phyloP scores from a whole-genome alignment of 2,888 invertebrate species.

The Tipula confusa region DNA sequence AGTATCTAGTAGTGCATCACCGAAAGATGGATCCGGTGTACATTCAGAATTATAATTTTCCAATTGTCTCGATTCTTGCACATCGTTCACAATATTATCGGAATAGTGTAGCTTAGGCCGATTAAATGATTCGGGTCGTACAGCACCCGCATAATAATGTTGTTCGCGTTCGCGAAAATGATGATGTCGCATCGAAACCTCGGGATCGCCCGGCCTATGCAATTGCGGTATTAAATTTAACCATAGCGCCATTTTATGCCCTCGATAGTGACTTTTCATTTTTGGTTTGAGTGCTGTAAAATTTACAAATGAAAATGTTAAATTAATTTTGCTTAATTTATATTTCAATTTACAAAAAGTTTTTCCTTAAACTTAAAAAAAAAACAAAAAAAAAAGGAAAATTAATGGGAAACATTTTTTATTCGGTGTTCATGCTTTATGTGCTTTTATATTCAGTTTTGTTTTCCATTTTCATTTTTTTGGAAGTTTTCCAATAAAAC shows the following conservation, averaged over 20 bases:
- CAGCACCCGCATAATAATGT: constrained; percentile 67
- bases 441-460: not conserved
- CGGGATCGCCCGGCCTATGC: constrained; percentile 70
- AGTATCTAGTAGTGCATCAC: constrained; percentile 36
- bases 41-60: constrained; percentile 36
- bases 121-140: constrained; percentile 52
- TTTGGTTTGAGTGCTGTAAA: constrained; percentile 63
- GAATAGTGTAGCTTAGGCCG: constrained; percentile 47
- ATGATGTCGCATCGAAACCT: constrained; percentile 66
- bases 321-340: constrained; percentile 14
- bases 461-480: constrained; percentile 4
- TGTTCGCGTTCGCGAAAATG: constrained; percentile 70
- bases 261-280: constrained; percentile 79
- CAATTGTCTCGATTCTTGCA: constrained; percentile 40
- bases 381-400: not conserved
- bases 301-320: constrained; percentile 37
- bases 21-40: constrained; percentile 36
- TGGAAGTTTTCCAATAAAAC: constrained; percentile 26
- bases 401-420: constrained; percentile 26
- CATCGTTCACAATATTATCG: constrained; percentile 31
- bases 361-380: constrained; percentile 3
- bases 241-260: constrained; percentile 89
- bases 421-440: not conserved
- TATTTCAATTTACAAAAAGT: constrained; percentile 31
- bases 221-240: constrained; percentile 79